These are phyloP conservation scores for Cryptotermes secundus DNA, from an alignment of 1,140 invertebrate genomes.

Conservation along the genomic window DNA sequence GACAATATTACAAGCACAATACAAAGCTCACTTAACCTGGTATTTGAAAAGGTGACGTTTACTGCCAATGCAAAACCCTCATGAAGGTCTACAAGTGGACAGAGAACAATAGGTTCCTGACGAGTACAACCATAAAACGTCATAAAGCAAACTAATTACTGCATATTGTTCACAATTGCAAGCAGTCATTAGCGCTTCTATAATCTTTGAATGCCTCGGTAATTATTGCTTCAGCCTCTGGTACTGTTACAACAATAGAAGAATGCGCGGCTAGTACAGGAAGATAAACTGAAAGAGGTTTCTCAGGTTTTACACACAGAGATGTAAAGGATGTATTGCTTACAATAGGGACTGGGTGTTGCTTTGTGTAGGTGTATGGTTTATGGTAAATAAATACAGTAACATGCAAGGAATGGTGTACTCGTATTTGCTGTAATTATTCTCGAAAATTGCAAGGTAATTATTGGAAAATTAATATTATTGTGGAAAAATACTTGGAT, in stretches of 20 bases:
- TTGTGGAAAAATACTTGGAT: no score
- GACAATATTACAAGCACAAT: not conserved
- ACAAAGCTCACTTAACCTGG: not conserved
- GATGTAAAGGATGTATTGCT: no score
- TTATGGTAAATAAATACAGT: no score
- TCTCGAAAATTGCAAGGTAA: no score
- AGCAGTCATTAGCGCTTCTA: not conserved
- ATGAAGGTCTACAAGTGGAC: not conserved
- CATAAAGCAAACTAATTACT: conserved; percentile 10
- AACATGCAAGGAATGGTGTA: no score
- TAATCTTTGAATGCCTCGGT: not conserved
- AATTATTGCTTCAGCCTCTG: not conserved
- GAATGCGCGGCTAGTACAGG: not conserved
- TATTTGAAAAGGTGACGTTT: not conserved
- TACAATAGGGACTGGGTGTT: no score
- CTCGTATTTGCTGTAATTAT: no score
- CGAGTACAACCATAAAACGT: not conserved
- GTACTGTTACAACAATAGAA: not conserved
- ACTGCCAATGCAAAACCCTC: not conserved
- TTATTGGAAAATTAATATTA: no score
- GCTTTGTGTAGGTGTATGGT: no score
- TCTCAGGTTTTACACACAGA: no score
- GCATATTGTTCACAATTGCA: not conserved
- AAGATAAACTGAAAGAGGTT: no score
- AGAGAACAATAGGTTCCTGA: not conserved